phyloP scores from a whole-genome alignment of 2,888 invertebrate species.

The Lasioglossum pauxillum region DNA sequence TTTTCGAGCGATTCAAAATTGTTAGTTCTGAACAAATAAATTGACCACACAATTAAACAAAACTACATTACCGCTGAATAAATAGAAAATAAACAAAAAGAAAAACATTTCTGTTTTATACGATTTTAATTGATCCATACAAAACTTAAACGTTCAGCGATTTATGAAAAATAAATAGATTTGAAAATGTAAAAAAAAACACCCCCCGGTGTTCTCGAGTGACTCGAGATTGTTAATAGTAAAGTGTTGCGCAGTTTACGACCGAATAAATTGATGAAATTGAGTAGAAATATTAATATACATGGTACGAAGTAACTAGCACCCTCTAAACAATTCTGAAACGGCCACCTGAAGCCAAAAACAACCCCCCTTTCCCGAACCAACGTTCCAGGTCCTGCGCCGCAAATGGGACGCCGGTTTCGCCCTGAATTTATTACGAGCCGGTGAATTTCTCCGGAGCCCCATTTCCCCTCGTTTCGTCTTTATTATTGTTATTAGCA shows the following conservation, averaged over 20 bases:
- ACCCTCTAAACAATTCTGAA: background rate
- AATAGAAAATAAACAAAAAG: background rate
- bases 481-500: conserved; percentile 73
- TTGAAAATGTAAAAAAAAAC: background rate
- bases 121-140: too few species aligned
- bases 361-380: background rate
- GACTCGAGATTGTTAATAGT: background rate
- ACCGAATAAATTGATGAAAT: background rate
- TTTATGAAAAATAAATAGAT: background rate
- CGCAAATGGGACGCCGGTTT: conserved; percentile 69
- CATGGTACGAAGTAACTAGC: background rate
- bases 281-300: background rate
- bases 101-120: background rate
- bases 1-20: background rate
- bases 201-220: background rate
- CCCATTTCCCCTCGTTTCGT: conserved; percentile 68
- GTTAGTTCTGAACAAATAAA: too few species aligned
- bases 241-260: background rate
- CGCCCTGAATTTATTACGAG: conserved; percentile 71
- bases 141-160: background rate
- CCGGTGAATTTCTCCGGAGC: conserved; percentile 69
- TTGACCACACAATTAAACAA: too few species aligned
- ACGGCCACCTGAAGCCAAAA: background rate
- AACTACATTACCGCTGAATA: too few species aligned
- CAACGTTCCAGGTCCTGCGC: conserved; percentile 39